phyloP scores from a whole-genome alignment of 2,888 invertebrate species.

The Blera fallax region DNA sequence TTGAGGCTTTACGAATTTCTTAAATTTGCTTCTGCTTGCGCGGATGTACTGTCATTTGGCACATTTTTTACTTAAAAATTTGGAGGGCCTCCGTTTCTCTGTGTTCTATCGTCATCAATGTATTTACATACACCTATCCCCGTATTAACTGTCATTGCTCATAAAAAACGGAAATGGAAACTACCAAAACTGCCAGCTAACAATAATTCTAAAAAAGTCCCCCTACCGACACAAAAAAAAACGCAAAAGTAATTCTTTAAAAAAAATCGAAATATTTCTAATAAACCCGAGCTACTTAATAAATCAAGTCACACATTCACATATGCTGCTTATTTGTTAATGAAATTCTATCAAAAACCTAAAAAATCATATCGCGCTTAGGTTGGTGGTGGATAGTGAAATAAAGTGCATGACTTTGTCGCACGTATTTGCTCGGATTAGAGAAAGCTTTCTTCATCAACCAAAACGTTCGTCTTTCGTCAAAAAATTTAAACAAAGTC shows the following conservation, averaged over 20 bases:
- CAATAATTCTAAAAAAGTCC: background rate
- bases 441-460: too few relatives aligned
- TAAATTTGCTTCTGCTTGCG: too few relatives aligned
- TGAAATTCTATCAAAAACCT: conserved; percentile 34
- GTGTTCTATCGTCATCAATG: too few relatives aligned
- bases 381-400: background rate
- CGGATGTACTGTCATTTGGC: too few relatives aligned
- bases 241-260: background rate
- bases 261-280: background rate
- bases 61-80: too few relatives aligned
- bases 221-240: background rate
- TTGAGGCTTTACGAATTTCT: too few relatives aligned
- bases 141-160: background rate
- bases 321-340: conserved; percentile 40
- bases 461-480: too few relatives aligned
- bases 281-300: background rate
- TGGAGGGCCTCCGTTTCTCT: too few relatives aligned
- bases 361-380: background rate
- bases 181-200: background rate
- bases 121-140: background rate
- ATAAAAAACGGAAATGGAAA: conserved; percentile 10
- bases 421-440: too few relatives aligned
- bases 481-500: too few relatives aligned
- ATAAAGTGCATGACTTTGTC: background rate
- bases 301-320: conserved; percentile 12